Evolutionary conservation across 2,113 vertebrate genomes (phyloP), one percentile per base, ranked within the genome.

Genomic region (Spizaetus ornatus): DNA sequence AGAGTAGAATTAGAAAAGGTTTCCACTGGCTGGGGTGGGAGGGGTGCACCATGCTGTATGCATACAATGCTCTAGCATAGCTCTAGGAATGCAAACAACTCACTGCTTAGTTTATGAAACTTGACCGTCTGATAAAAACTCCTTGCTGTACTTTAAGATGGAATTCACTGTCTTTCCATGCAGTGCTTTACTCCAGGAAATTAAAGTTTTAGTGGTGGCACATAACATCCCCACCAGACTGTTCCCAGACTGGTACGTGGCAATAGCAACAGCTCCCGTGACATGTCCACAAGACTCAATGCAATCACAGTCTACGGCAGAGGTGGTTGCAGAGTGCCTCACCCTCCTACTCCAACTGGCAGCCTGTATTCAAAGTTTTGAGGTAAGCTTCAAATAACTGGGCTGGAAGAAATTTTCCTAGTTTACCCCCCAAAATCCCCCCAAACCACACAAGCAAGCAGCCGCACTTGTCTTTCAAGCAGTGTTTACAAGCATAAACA

Each of bases 131-230:
- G 58, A 25, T 62, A 61, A 42, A 36, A 87, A 17, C 65, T 14
- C 34, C 16, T 7, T 32, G 45, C 48, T 65, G 50, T 59, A 21
- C 66, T 73, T 59, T 4, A 13, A 31, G 72, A 50, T 40, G 56
- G 86, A 74, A 78, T 86, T 80, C 78, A 7, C 32, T 84, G 40
- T 90, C 72, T 93, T 42, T 72, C 74, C 34, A 21, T 4, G 4
- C 84, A 97, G 97, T 12, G 92, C 96, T 87, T 95, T 98, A 48
- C 80, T 98, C 7, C 91, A 95, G 73, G 93, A 95, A 4, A 71
- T 98, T 56, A 98, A 97, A 86, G 96, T 98, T 45, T 29, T 98
- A 22, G 95, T 97, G 23, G 40, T 97, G 50, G 98, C 98, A 38
- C 98, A 98, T 34, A 97, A 97, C 53, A 97, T 98, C 70, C 97